Conservation (phyloP, 2,888 invertebrate genomes). For the Philereme vetulata region DNA sequence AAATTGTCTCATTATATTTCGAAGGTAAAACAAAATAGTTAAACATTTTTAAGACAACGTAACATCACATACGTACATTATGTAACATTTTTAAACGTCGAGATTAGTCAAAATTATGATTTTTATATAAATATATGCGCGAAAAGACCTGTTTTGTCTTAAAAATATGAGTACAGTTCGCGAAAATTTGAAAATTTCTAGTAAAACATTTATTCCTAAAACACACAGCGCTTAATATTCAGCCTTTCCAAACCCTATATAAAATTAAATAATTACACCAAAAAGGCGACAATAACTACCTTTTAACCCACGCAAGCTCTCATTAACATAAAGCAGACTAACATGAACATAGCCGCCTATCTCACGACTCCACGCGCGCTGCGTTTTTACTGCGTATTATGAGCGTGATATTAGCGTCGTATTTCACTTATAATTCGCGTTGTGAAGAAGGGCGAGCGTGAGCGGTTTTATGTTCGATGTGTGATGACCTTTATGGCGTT, state of each 20-base stretch:
- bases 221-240: constrained; percentile 1
- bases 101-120: no score
- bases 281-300: constrained; percentile 42
- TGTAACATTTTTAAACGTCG: no score
- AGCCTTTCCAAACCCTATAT: constrained; percentile 15
- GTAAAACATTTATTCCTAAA: not conserved
- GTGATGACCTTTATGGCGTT: constrained; percentile 37
- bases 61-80: no score
- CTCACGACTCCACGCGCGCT: constrained; percentile 61
- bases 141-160: no score
- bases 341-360: constrained; percentile 55
- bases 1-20: no score
- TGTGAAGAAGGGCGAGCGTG: constrained; percentile 52
- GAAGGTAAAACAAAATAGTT: no score
- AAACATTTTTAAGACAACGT: no score
- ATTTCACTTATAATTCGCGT: constrained; percentile 65
- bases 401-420: constrained; percentile 63
- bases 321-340: constrained; percentile 57
- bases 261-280: constrained; percentile 33
- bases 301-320: constrained; percentile 47
- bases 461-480: constrained; percentile 45
- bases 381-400: constrained; percentile 67
- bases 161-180: no score
- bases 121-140: no score
- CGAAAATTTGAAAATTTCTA: no score